A percentile compares a stretch with the other conserved stretches of the same genome.
Evolutionary conservation across 2,797 vertebrate species (phyloP).

Genomic region (Myripristis jacobus): DNA sequence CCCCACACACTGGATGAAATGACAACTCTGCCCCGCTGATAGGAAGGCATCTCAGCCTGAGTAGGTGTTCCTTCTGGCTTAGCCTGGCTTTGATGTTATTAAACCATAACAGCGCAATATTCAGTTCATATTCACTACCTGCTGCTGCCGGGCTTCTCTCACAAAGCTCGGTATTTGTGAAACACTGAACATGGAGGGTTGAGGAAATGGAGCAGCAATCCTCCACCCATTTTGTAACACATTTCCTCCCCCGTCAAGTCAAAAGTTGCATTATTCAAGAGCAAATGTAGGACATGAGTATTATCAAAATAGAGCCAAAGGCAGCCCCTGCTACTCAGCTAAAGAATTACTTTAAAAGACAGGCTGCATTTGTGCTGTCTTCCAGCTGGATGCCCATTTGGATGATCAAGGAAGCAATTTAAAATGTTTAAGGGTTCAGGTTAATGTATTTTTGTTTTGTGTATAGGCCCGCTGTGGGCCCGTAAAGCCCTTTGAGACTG

Average conservation of each 20-base stretch:
- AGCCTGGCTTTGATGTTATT: conserved; percentile 77
- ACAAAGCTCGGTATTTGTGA: conserved; percentile 59
- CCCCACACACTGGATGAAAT: conserved; percentile 68
- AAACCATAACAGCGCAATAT: conserved; percentile 66
- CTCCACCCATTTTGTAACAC: conserved; percentile 33
- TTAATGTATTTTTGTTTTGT: no score
- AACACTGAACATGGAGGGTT: conserved; percentile 56
- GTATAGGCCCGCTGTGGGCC: no score
- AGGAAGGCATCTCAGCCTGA: conserved; percentile 65
- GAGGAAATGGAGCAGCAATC: conserved; percentile 29
- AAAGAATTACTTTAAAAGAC: conserved; percentile 47
- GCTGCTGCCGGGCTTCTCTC: conserved; percentile 63
- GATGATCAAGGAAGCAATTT: no score
- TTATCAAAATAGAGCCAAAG: conserved; percentile 40
- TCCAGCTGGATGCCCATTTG: no score
- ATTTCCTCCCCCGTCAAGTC: conserved; percentile 26
- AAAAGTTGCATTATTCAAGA: conserved; percentile 48
- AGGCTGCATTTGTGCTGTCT: no score
- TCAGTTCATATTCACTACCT: conserved; percentile 67
- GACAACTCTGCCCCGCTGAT: conserved; percentile 73
- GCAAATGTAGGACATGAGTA: conserved; percentile 49
- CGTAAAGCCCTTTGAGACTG: no score
- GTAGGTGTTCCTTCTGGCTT: conserved; percentile 75
- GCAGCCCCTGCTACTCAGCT: conserved; percentile 32
- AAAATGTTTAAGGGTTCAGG: no score